These are phyloP conservation scores for Leucosticte australis DNA, from an alignment of 2,113 vertebrate genomes.

Conservation along the genomic window DNA sequence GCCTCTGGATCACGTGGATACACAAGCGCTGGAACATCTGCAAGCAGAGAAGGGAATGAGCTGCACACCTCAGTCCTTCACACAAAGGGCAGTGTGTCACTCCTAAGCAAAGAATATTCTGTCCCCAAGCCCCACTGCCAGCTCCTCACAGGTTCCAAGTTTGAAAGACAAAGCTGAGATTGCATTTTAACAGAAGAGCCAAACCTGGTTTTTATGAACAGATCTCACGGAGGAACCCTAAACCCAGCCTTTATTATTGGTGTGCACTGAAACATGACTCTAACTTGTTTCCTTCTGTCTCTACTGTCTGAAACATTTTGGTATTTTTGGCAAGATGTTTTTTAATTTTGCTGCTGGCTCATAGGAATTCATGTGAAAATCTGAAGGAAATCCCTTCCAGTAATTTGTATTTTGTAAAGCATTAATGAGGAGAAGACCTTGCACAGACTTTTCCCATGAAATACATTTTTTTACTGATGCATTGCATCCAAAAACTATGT, in stretches of 20 bases:
- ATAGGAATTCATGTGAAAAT: background rate
- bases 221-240: background rate
- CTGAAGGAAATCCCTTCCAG: background rate
- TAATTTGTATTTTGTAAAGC: background rate
- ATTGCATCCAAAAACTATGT: background rate
- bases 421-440: background rate
- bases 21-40: slow-evolving; percentile 99
- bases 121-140: background rate
- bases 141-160: background rate
- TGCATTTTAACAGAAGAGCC: background rate
- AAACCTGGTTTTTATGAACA: background rate
- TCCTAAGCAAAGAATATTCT: background rate
- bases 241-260: background rate
- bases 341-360: background rate
- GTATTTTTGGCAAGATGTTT: background rate
- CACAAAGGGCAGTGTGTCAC: background rate
- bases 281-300: background rate
- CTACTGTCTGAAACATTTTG: background rate
- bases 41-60: background rate
- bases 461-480: background rate
- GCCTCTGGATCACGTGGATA: slow-evolving; percentile 96
- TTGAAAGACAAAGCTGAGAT: background rate
- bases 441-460: background rate
- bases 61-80: background rate
- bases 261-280: background rate